These are phyloP conservation scores for Seriola dumerili DNA, from an alignment of 2,113 vertebrate species.

Conservation along the genomic window DNA sequence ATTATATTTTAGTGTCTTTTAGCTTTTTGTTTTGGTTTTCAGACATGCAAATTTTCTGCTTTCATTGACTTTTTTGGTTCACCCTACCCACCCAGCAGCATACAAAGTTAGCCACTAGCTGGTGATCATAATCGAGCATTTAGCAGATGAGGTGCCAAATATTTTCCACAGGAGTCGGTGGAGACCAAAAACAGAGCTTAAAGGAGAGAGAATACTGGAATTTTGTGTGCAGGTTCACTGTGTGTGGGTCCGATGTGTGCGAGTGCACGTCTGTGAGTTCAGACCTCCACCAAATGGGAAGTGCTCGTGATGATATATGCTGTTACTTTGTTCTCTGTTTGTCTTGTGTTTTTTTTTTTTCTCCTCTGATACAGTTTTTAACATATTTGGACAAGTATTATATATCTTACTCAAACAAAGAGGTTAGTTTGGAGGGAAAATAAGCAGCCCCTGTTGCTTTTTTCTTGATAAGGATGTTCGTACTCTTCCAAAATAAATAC, in stretches of 20 bases:
- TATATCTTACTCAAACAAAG: conserved; percentile 61
- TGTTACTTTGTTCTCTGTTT: conserved; percentile 52
- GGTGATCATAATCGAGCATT: not conserved
- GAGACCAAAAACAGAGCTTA: not conserved
- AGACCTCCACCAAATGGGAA: conserved; percentile 6
- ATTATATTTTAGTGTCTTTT: not conserved
- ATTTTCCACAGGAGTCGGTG: no score
- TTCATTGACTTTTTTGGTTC: not conserved
- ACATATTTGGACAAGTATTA: conserved; percentile 69
- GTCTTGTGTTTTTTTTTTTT: conserved; percentile 20
- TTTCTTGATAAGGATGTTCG: conserved; percentile 57
- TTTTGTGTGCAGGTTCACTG: not conserved
- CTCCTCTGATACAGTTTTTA: conserved; percentile 44
- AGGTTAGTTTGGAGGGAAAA: conserved; percentile 60
- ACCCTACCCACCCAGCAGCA: not conserved
- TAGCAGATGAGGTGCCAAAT: not conserved
- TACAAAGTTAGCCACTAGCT: not conserved
- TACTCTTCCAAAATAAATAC: conserved; percentile 65
- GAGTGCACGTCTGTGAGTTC: conserved; percentile 20
- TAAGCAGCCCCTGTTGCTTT: conserved; percentile 45
- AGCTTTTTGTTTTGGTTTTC: not conserved
- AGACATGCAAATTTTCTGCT: not conserved
- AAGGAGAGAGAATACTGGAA: not conserved
- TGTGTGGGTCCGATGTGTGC: not conserved
- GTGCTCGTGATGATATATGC: conserved; percentile 45